Percentiles rank a stretch among this genome's conserved stretches.
Evolutionary conservation across 2,888 invertebrate genomes (phyloP).

Genomic region (Dermolepida albohirtum): DNA sequence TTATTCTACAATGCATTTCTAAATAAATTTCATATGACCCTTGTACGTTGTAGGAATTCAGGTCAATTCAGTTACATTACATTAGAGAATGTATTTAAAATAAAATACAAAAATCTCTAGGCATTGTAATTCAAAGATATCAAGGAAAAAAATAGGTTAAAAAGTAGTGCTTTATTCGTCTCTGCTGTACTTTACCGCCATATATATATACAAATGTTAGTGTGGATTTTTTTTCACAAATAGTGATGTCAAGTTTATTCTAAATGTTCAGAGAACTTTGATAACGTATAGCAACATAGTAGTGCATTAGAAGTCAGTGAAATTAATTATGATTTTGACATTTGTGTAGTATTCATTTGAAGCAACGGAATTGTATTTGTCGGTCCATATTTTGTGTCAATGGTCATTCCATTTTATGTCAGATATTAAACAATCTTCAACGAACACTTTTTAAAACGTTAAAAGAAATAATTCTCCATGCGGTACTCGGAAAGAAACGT

Average conservation of each 20-base stretch:
- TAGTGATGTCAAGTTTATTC: too few relatives aligned
- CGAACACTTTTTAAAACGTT: slow-evolving; percentile 27
- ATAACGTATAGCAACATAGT: too few relatives aligned
- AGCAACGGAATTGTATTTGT: slow-evolving; percentile 31
- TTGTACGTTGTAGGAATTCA: too few relatives aligned
- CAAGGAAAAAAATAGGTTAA: slow-evolving; percentile 1
- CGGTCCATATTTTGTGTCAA: slow-evolving; percentile 53
- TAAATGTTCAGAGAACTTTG: too few relatives aligned
- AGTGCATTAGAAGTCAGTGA: slow-evolving; percentile 1
- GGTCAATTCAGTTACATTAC: too few relatives aligned
- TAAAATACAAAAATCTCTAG: too few relatives aligned
- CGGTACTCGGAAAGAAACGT: slow-evolving; percentile 13
- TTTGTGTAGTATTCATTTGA: slow-evolving; percentile 7
- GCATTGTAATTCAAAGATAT: background rate
- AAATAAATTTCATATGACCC: too few relatives aligned
- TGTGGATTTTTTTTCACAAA: too few relatives aligned
- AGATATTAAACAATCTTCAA: slow-evolving; percentile 37
- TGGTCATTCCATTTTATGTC: slow-evolving; percentile 51
- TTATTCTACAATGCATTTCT: too few relatives aligned
- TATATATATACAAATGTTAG: slow-evolving; percentile 7
- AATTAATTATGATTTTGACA: slow-evolving; percentile 26
- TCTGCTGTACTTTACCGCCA: slow-evolving; percentile 36
- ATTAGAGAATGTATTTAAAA: too few relatives aligned
- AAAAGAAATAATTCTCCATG: slow-evolving; percentile 14
- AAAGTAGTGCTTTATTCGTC: slow-evolving; percentile 4